phyloP scores from a whole-genome alignment of 2,888 invertebrate species.

The Hetaerina titia region DNA sequence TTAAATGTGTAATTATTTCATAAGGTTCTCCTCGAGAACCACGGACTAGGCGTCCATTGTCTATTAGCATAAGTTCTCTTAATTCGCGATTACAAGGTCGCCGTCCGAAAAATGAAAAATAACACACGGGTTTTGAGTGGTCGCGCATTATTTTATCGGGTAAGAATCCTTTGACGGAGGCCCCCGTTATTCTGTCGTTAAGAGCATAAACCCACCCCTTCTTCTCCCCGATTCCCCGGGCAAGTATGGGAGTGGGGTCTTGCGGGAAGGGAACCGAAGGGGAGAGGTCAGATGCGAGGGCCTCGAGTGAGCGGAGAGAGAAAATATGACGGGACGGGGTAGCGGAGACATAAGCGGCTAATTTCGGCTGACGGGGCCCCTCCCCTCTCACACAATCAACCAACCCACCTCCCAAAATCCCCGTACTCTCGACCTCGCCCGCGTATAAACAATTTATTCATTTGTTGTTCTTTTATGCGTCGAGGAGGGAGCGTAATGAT shows the following conservation, averaged over 20 bases:
- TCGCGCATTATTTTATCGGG: neutral
- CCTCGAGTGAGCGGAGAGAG: neutral
- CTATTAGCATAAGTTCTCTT: no score
- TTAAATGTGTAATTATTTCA: no score
- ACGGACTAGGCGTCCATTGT: no score
- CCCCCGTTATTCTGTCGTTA: neutral
- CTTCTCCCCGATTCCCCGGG: neutral
- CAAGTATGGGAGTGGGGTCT: neutral
- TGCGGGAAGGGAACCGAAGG: neutral
- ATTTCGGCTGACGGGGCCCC: neutral
- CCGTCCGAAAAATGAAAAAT: neutral
- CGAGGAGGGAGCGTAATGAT: neutral
- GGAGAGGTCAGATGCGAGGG: neutral
- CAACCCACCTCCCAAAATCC: neutral
- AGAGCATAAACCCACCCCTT: neutral
- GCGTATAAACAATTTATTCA: conserved; percentile 10
- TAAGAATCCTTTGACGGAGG: no score
- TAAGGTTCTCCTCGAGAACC: no score
- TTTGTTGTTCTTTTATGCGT: neutral
- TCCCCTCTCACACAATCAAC: neutral
- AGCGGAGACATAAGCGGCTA: conserved; percentile 14
- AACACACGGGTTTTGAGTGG: neutral
- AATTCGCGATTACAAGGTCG: neutral
- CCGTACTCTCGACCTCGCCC: neutral
- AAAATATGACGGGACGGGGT: neutral